Conservation (phyloP, 2,113 vertebrate species). For the Macroglossus sobrinus region DNA sequence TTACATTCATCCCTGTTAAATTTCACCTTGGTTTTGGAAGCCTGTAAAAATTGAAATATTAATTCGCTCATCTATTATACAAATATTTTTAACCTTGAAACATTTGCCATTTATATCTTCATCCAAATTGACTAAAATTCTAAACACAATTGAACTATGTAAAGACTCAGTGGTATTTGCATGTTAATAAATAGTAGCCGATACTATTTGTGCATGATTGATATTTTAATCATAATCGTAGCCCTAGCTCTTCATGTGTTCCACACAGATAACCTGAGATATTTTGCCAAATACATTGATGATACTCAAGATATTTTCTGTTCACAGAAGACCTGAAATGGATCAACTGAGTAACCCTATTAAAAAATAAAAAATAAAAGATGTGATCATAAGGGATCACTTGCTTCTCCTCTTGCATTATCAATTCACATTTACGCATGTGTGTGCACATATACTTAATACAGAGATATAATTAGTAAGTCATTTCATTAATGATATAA, state of each 20-base stretch:
- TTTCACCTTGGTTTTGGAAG: not conserved
- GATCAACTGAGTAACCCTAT: not conserved
- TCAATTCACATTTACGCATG: not conserved
- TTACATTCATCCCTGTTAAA: not conserved
- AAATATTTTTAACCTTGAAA: not conserved
- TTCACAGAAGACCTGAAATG: not conserved
- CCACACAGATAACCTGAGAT: not conserved
- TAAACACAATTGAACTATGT: not conserved
- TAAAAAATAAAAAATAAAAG: not conserved
- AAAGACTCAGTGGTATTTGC: not conserved
- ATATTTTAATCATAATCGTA: not conserved
- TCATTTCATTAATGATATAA: not conserved
- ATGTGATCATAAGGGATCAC: not conserved
- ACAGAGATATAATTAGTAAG: not conserved
- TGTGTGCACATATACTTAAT: not conserved
- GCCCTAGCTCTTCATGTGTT: not conserved
- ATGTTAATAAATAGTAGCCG: not conserved
- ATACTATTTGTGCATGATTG: not conserved
- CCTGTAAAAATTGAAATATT: not conserved
- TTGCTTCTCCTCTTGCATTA: not conserved
- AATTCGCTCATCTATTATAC: not conserved
- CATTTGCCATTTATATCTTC: not conserved
- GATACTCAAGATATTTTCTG: not conserved
- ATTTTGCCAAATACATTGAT: not conserved
- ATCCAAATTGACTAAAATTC: not conserved